These are phyloP conservation scores for Vanessa cardui DNA, from an alignment of 2,888 invertebrate species.

Conservation along the genomic window DNA sequence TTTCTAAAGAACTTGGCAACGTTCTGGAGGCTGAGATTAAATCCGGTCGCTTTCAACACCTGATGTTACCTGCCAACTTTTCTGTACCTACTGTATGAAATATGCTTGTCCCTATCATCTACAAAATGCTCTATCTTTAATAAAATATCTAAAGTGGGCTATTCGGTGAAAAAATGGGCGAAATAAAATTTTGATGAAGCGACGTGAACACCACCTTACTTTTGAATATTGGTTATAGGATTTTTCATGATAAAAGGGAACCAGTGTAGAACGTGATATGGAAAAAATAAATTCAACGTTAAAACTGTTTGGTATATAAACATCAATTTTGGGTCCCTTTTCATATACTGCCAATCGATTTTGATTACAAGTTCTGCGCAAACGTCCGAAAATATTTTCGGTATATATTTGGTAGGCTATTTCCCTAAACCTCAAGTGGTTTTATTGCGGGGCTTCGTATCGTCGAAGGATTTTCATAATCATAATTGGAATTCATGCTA, in stretches of 20 bases:
- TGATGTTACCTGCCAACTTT: conserved; percentile 53
- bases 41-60: conserved; percentile 53
- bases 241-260: conserved; percentile 2
- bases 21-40: conserved; percentile 53
- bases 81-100: conserved; percentile 45
- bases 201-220: conserved; percentile 22
- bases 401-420: not conserved
- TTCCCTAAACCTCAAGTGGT: conserved; percentile 25
- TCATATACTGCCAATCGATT: conserved; percentile 14
- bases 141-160: conserved; percentile 35
- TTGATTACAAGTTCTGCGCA: conserved; percentile 9
- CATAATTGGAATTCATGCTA: conserved; percentile 26
- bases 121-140: conserved; percentile 26
- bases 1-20: conserved; percentile 51
- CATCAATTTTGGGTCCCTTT: not conserved
- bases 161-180: conserved; percentile 25
- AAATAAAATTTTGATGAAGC: conserved; percentile 25
- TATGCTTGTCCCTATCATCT: conserved; percentile 44
- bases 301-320: not conserved
- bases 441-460: conserved; percentile 26
- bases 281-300: not conserved
- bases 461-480: conserved; percentile 27
- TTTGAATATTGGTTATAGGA: conserved; percentile 8
- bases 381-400: conserved; percentile 8
- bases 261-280: conserved; percentile 5